Conservation (phyloP, 2,113 vertebrate species). For the Cyanoderma ruficeps region DNA sequence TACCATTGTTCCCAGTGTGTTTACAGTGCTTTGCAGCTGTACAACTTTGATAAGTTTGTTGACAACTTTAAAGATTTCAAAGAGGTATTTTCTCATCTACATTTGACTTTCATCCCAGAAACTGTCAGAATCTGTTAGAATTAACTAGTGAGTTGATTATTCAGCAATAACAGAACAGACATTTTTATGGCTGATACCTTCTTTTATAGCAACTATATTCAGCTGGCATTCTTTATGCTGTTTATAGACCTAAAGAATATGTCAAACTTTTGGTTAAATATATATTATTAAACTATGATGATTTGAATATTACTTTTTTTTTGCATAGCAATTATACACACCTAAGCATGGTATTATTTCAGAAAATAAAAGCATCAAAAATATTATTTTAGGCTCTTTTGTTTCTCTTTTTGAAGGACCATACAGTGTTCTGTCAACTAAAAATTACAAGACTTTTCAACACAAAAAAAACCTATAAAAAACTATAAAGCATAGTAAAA, state of each 20-base stretch:
- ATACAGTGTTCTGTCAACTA: not conserved
- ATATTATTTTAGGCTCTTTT: not conserved
- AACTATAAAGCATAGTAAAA: not conserved
- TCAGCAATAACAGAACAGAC: not conserved
- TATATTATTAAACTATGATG: not conserved
- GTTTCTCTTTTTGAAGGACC: not conserved
- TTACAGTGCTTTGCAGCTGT: not conserved
- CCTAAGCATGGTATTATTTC: not conserved
- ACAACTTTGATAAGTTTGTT: not conserved
- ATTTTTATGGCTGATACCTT: not conserved
- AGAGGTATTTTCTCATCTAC: not conserved
- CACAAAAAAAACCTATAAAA: not conserved
- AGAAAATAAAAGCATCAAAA: not conserved
- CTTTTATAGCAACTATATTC: not conserved
- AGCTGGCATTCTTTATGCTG: not conserved
- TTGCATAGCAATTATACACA: not conserved
- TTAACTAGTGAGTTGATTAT: not conserved
- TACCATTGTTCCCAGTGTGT: not conserved
- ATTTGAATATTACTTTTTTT: not conserved
- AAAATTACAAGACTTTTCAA: not conserved
- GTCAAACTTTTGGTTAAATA: not conserved
- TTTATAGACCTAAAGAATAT: not conserved
- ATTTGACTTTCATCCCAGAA: not conserved
- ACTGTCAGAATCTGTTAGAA: not conserved
- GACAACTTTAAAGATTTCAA: not conserved